phyloP scores from a whole-genome alignment of 2,113 vertebrate species.

The Sula dactylatra region DNA sequence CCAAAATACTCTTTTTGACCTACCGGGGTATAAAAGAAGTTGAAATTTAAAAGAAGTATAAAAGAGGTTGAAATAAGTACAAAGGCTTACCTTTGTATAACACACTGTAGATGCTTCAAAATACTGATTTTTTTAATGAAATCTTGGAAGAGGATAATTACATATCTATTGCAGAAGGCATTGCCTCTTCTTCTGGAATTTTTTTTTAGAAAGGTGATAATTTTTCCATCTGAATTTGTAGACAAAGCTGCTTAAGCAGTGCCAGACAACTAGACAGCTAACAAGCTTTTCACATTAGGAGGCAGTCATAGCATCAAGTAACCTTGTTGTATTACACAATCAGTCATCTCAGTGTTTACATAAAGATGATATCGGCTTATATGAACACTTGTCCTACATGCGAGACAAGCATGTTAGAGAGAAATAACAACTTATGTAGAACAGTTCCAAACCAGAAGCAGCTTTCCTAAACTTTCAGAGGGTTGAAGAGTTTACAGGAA shows the following conservation, averaged over 20 bases:
- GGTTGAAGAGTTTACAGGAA: neutral
- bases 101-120: neutral
- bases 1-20: neutral
- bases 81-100: neutral
- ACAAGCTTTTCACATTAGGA: slow-evolving; percentile 36
- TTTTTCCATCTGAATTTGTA: neutral
- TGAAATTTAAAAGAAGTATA: neutral
- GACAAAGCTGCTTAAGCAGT: neutral
- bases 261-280: neutral
- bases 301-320: neutral
- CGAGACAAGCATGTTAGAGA: neutral
- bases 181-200: neutral
- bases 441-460: neutral
- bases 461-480: neutral
- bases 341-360: neutral
- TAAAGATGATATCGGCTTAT: neutral
- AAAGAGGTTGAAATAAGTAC: neutral
- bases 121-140: neutral
- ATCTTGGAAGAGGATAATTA: neutral
- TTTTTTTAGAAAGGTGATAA: neutral
- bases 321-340: neutral
- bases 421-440: neutral
- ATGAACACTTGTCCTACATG: neutral
- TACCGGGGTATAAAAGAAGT: neutral
- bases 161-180: neutral